phyloP scores from a whole-genome alignment of 2,113 vertebrate genomes.

The Nycticorax nycticorax region DNA sequence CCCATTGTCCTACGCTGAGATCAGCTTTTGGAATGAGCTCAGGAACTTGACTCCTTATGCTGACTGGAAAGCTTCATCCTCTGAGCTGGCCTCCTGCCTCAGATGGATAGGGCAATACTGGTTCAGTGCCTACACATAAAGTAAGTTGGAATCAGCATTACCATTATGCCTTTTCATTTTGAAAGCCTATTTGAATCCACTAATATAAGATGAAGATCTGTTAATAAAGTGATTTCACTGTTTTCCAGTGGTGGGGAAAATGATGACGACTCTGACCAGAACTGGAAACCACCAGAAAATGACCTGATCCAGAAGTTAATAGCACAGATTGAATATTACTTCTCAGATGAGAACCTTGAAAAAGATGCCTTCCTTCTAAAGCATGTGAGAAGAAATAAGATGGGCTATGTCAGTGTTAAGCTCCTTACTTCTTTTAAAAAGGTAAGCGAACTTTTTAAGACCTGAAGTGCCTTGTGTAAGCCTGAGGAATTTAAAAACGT shows the following conservation, averaged over 20 bases:
- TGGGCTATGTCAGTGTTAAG: slow-evolving; percentile 96
- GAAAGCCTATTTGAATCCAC: not conserved
- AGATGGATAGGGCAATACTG: not conserved
- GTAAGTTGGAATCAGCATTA: not conserved
- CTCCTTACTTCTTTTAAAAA: slow-evolving; percentile 98
- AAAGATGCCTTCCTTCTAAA: slow-evolving; percentile 96
- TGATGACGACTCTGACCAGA: slow-evolving; percentile 79
- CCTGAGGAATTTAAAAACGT: not conserved
- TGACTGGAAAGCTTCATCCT: not conserved
- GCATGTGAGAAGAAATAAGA: slow-evolving; percentile 93
- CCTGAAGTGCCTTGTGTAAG: not conserved
- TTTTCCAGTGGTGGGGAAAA: slow-evolving; percentile 86
- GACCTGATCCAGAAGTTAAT: slow-evolving; percentile 90
- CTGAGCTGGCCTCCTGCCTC: not conserved
- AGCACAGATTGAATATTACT: slow-evolving; percentile 93
- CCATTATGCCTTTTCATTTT: not conserved
- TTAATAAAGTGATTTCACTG: not conserved
- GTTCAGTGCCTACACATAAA: not conserved
- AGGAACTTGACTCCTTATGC: not conserved
- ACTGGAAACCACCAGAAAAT: slow-evolving; percentile 90
- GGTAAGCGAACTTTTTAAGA: slow-evolving; percentile 70
- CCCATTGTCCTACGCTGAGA: not conserved
- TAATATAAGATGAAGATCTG: not conserved
- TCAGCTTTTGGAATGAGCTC: not conserved
- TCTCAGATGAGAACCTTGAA: slow-evolving; percentile 96